Conservation (phyloP, 1,140 invertebrate genomes). For the Phthorimaea operculella region DNA sequence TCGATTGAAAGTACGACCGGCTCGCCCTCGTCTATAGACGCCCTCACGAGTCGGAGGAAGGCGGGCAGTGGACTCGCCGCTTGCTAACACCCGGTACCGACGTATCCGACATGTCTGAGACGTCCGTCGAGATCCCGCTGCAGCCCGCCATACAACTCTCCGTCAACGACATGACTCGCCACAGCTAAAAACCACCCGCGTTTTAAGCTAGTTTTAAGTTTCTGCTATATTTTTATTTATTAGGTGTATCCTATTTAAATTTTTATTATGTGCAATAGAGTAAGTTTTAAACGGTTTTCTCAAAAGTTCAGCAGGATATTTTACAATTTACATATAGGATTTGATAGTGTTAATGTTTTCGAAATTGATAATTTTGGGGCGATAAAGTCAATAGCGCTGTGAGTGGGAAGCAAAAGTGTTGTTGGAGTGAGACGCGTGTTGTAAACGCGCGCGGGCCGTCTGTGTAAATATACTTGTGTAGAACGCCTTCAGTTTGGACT, state of each 20-base stretch:
- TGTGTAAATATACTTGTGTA: conserved; percentile 1
- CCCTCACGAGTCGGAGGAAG: conserved; percentile 44
- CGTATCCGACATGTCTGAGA: conserved; percentile 45
- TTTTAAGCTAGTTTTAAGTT: not conserved
- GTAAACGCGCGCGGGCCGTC: not conserved
- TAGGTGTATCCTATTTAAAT: not conserved
- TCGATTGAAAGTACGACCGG: conserved; percentile 40
- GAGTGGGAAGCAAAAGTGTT: not conserved
- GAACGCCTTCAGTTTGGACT: conserved; percentile 7
- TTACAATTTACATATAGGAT: not conserved
- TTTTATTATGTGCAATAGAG: conserved; percentile 42
- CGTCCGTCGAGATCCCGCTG: conserved; percentile 47
- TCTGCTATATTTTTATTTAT: conserved; percentile 14
- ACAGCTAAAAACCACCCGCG: conserved; percentile 18
- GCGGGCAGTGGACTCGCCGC: conserved; percentile 38
- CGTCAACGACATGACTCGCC: conserved; percentile 31
- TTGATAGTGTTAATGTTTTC: not conserved
- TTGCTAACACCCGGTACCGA: conserved; percentile 48
- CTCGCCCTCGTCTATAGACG: conserved; percentile 42
- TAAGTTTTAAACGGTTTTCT: conserved; percentile 25
- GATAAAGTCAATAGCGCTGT: not conserved
- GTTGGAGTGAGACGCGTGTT: not conserved
- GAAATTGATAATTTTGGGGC: not conserved
- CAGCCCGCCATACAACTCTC: conserved; percentile 51
- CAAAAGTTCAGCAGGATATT: conserved; percentile 5